Conservation (phyloP, 1,140 invertebrate genomes). For the Glossosoma conforme region DNA sequence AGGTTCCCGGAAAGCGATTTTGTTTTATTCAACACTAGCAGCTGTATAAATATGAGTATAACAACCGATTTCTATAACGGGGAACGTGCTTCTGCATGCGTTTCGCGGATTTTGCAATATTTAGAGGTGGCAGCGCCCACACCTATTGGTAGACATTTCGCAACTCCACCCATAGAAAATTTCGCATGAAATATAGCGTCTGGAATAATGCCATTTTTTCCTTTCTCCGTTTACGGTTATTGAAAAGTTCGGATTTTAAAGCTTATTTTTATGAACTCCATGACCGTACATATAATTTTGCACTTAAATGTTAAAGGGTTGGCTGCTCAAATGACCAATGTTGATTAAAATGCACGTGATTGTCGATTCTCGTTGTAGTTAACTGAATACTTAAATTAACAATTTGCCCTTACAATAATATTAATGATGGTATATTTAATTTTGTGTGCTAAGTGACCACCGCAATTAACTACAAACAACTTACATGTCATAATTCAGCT, state of each 20-base stretch:
- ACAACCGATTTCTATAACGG: conserved; percentile 25
- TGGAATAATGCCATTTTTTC: conserved; percentile 10
- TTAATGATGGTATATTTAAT: too few species aligned
- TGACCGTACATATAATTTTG: conserved; percentile 6
- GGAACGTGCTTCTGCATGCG: conserved; percentile 29
- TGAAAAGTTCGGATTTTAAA: conserved; percentile 4
- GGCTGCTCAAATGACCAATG: too few species aligned
- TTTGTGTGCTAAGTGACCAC: too few species aligned
- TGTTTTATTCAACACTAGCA: conserved; percentile 25
- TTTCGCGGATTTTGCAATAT: conserved; percentile 31
- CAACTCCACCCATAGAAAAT: conserved; percentile 18
- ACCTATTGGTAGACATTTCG: conserved; percentile 17
- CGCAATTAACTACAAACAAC: too few species aligned
- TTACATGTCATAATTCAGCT: too few species aligned
- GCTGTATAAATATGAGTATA: conserved; percentile 23
- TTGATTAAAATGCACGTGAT: too few species aligned
- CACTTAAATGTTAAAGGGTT: neutral
- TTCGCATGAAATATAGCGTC: conserved; percentile 25
- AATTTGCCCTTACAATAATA: too few species aligned
- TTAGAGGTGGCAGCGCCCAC: conserved; percentile 25
- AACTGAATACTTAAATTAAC: too few species aligned
- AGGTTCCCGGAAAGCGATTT: conserved; percentile 8
- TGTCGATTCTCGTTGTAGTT: too few species aligned
- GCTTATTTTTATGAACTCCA: conserved; percentile 4
- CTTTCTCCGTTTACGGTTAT: conserved; percentile 8